These are phyloP conservation scores for Trididemnum miniatum DNA, from an alignment of 23 tunicate genomes.

Conservation along the genomic window DNA sequence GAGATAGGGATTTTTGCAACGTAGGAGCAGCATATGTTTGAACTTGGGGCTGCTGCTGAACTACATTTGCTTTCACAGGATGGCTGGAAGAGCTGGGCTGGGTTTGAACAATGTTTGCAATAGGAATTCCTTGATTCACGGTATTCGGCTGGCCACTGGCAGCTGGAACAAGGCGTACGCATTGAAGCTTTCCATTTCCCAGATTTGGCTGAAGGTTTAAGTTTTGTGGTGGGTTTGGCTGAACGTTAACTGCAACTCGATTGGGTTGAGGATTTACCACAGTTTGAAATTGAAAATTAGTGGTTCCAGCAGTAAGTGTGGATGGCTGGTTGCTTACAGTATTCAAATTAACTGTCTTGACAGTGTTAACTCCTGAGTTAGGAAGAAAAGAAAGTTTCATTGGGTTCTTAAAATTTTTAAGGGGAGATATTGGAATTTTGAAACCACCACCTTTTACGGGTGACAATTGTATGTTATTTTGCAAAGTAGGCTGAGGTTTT, in stretches of 20 bases:
- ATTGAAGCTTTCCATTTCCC: slow-evolving; percentile 25
- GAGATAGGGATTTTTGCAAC: not conserved
- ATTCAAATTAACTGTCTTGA: slow-evolving; percentile 13
- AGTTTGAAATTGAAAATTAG: slow-evolving; percentile 68
- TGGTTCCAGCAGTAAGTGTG: not conserved
- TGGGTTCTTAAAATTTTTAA: slow-evolving; percentile 50
- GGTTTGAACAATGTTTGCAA: slow-evolving; percentile 27
- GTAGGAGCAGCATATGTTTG: slow-evolving; percentile 36
- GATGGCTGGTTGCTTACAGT: not conserved
- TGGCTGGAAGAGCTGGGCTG: not conserved
- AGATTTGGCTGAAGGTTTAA: slow-evolving; percentile 40
- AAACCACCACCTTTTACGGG: slow-evolving; percentile 58
- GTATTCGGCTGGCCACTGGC: slow-evolving; percentile 13
- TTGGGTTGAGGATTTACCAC: slow-evolving; percentile 19
- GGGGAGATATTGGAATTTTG: slow-evolving; percentile 86
- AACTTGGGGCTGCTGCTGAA: slow-evolving; percentile 18
- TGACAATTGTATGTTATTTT: slow-evolving; percentile 39
- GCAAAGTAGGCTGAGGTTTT: slow-evolving; percentile 13
- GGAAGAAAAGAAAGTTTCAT: slow-evolving; percentile 65
- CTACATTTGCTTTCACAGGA: slow-evolving; percentile 16
- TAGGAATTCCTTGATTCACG: not conserved
- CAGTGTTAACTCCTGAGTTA: slow-evolving; percentile 5
- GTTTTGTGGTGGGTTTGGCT: slow-evolving; percentile 15
- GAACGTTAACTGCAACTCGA: not conserved
- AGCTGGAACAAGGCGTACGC: slow-evolving; percentile 41